Base-by-base conservation (phyloP, 2,888 invertebrate species). In the Mactromeris polynyma region DNA sequence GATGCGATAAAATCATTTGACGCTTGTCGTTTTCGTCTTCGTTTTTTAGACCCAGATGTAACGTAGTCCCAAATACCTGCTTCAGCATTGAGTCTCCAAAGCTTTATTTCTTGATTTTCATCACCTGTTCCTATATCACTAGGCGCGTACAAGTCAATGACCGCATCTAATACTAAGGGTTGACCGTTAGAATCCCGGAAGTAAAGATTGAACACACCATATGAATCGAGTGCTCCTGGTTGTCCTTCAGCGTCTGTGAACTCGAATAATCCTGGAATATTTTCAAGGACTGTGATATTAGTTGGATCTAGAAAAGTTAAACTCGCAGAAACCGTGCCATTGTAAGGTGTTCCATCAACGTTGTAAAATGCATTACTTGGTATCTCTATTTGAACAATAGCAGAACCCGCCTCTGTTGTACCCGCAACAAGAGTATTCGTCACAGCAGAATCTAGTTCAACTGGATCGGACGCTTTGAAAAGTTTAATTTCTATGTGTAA, bases 231-330 rank as follows among this genome's bases (percentile, higher is more conserved):
- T 21, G n/a, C 40, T 2, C 40, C 40, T 78, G 19, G 38, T 6
- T 33, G 21, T 2, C 78, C 78, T 78, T 78, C 78, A 33, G 17
- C 36, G 78, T 78, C 78, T 78, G 40, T 78, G n/a, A 40, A 78
- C n/a, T 40, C n/a, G n/a, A 78, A 78, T n/a, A 78, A 4, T 78
- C 78, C 78, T 2, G 78, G 78, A 21, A 78, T 26, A 21, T 33
- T 19, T 31, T 36, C 33, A 9, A 78, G 19, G 4, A 21, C 7
- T 2, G 78, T 40, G 2, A 31, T 11, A n/a, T 78, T 78, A 6
- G 78, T 40, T 78, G 78, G 38, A 78, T 78, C 78, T 78, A 78
- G 36, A 78, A 78, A 78, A 6, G 78, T 78, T 40, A 78, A 36
- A 40, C 78, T 78, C n/a, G 78, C 78, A 0, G 33, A 36, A 33